phyloP scores from a whole-genome alignment of 1,140 invertebrate species.

The Gyrodactylus salaris region DNA sequence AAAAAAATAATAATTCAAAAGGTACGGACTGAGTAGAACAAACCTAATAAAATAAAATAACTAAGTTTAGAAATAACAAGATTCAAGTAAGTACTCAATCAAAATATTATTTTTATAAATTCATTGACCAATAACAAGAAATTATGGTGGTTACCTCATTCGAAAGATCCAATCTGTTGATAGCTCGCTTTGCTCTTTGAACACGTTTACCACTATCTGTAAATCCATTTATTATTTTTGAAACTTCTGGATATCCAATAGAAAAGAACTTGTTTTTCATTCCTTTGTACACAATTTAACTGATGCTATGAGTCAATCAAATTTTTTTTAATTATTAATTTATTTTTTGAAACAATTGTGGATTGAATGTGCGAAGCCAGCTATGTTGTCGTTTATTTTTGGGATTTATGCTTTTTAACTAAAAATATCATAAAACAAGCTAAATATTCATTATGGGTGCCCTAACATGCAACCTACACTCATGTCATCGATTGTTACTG shows the following conservation, averaged over 20 bases:
- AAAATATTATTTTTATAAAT: too few relatives aligned
- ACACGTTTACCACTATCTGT: background rate
- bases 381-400: too few relatives aligned
- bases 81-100: too few relatives aligned
- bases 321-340: background rate
- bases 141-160: background rate
- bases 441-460: too few relatives aligned
- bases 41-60: too few relatives aligned
- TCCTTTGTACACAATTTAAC: background rate
- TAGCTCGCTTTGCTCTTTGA: background rate
- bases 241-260: background rate
- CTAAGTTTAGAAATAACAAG: too few relatives aligned
- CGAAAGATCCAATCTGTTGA: background rate
- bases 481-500: too few relatives aligned
- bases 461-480: too few relatives aligned
- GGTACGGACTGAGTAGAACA: too few relatives aligned
- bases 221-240: background rate
- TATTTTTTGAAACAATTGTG: background rate
- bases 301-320: background rate
- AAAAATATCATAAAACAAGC: too few relatives aligned
- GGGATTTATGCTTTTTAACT: too few relatives aligned
- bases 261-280: background rate
- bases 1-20: too few relatives aligned
- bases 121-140: background rate
- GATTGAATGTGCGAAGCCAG: background rate